phyloP scores from a whole-genome alignment of 1,140 invertebrate genomes.

The Drosophila sp. region DNA sequence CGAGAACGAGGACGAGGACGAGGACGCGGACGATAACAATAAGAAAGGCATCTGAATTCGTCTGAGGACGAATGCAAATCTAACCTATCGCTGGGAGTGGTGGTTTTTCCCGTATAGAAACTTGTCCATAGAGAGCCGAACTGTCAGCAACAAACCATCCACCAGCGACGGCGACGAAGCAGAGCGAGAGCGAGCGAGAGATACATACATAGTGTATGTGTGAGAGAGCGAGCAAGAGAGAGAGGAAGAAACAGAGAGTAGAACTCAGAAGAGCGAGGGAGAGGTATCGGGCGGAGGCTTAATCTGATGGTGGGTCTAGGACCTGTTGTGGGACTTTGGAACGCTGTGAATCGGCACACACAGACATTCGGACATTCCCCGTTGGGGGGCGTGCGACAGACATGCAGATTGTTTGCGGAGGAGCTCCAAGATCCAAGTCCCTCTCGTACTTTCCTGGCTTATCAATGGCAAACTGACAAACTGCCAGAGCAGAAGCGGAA shows the following conservation, averaged over 20 bases:
- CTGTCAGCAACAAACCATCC: slow-evolving; percentile 74
- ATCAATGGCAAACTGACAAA: slow-evolving; percentile 35
- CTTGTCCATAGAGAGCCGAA: slow-evolving; percentile 64
- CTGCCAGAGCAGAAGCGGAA: slow-evolving; percentile 34
- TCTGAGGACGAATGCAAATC: slow-evolving; percentile 58
- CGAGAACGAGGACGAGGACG: not conserved
- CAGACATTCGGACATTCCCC: slow-evolving; percentile 25
- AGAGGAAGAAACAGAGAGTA: slow-evolving; percentile 14
- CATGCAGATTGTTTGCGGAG: slow-evolving; percentile 15
- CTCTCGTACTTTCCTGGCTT: slow-evolving; percentile 25
- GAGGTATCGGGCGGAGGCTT: not conserved
- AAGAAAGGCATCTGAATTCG: slow-evolving; percentile 26
- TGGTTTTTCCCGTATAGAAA: slow-evolving; percentile 56
- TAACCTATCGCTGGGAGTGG: slow-evolving; percentile 65
- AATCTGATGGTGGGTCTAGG: slow-evolving; percentile 15
- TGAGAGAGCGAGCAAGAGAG: slow-evolving; percentile 7
- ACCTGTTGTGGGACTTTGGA: slow-evolving; percentile 49
- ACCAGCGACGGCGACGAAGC: slow-evolving; percentile 37
- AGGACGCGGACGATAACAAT: slow-evolving; percentile 32
- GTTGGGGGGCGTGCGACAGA: slow-evolving; percentile 47
- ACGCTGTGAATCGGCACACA: slow-evolving; percentile 65
- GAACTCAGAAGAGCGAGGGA: slow-evolving; percentile 9
- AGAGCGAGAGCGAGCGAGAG: slow-evolving; percentile 7
- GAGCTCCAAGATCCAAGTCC: slow-evolving; percentile 37
- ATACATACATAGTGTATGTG: not conserved